phyloP scores from a whole-genome alignment of 2,113 vertebrate species.

The Edolisoma coerulescens region DNA sequence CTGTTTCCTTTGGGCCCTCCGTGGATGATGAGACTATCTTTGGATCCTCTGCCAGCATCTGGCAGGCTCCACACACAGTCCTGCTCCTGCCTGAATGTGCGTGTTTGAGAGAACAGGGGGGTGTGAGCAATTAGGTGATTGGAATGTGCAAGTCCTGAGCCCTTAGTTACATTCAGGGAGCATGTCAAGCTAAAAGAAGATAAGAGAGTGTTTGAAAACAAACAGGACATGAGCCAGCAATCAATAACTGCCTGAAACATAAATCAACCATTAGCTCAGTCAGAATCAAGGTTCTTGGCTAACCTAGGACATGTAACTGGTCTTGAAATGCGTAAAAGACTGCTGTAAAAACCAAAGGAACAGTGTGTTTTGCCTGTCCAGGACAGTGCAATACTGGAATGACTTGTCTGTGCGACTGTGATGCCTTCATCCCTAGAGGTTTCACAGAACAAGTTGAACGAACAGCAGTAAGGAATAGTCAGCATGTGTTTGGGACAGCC shows the following conservation, averaged over 20 bases:
- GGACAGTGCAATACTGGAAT: not conserved
- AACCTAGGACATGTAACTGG: not conserved
- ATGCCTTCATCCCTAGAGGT: not conserved
- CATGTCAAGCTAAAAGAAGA: not conserved
- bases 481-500: not conserved
- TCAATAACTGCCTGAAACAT: not conserved
- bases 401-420: not conserved
- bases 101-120: not conserved
- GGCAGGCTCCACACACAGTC: not conserved
- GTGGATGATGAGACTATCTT: rapidly evolving
- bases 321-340: conserved; percentile 14
- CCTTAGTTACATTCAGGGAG: not conserved
- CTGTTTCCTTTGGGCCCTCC: not conserved
- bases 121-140: not conserved
- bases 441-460: not conserved
- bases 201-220: not conserved
- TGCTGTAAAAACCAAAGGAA: not conserved
- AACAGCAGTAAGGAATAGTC: not conserved
- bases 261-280: not conserved
- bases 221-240: not conserved
- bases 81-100: not conserved
- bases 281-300: not conserved
- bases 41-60: not conserved
- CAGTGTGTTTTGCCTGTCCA: not conserved
- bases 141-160: not conserved